A percentile compares a stretch with the other conserved stretches of the same genome.
phyloP scores from a whole-genome alignment of 2,113 vertebrate genomes.

The Brevimyrus niger region DNA sequence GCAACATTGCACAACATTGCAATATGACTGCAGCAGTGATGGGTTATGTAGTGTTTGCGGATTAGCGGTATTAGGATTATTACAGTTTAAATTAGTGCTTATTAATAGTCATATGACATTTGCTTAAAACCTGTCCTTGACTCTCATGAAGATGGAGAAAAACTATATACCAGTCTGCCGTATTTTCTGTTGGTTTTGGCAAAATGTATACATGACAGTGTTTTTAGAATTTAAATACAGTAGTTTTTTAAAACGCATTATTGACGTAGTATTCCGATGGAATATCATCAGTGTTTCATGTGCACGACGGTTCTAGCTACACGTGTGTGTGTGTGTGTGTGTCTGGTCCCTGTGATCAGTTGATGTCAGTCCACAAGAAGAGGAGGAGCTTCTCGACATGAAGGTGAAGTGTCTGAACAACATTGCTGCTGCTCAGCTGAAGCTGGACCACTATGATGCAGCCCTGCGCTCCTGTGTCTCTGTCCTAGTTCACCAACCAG shows the following conservation, averaged over 20 bases:
- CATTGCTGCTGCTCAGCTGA: slow-evolving; percentile 90
- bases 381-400: slow-evolving; percentile 74
- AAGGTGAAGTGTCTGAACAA: slow-evolving; percentile 98
- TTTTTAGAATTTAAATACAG: not conserved
- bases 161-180: not conserved
- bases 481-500: slow-evolving; percentile 76
- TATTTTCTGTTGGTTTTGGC: not conserved
- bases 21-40: not conserved
- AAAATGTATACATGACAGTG: not conserved
- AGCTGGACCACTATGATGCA: slow-evolving; percentile 85
- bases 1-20: no score
- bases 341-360: slow-evolving; percentile 54
- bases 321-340: not conserved
- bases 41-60: not conserved
- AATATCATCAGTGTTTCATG: no score
- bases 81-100: not conserved
- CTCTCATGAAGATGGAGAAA: not conserved
- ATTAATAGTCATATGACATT: not conserved
- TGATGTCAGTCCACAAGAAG: slow-evolving; percentile 75
- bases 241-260: not conserved
- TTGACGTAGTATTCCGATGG: not conserved
- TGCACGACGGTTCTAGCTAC: not conserved
- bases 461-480: slow-evolving; percentile 83
- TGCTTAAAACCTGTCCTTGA: not conserved
- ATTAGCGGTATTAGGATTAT: not conserved